These are phyloP conservation scores for Leptopterna dolabrata DNA, from an alignment of 2,888 invertebrate species.

Conservation along the genomic window DNA sequence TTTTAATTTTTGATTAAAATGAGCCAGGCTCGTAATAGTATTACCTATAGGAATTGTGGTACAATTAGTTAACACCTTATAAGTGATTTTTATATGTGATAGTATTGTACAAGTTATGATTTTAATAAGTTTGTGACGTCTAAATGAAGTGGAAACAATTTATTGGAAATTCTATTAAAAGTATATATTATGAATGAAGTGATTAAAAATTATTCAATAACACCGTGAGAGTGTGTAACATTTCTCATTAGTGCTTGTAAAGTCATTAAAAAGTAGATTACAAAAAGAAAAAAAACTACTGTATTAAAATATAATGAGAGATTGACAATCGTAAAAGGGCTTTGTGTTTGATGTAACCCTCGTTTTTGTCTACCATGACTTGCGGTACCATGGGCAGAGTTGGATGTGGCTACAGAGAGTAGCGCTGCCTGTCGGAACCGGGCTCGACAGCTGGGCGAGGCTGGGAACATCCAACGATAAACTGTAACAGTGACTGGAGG, in stretches of 20 bases:
- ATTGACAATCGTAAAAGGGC: constrained; percentile 41
- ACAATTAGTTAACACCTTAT: constrained; percentile 51
- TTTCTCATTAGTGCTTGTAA: constrained; percentile 48
- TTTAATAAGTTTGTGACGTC: constrained; percentile 9
- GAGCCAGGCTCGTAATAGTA: constrained; percentile 45
- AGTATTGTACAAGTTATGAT: constrained; percentile 44
- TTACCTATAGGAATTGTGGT: constrained; percentile 46
- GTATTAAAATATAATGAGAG: constrained; percentile 32
- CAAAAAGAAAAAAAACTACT: constrained; percentile 12
- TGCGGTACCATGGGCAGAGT: too few relatives aligned
- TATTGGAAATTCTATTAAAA: constrained; percentile 7
- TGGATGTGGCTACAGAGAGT: too few relatives aligned
- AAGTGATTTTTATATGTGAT: constrained; percentile 56
- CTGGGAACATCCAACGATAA: too few relatives aligned
- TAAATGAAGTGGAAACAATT: background rate
- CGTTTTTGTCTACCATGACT: too few relatives aligned
- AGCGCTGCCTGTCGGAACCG: too few relatives aligned
- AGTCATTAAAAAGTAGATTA: constrained; percentile 42
- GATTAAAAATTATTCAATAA: constrained; percentile 37
- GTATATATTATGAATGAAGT: constrained; percentile 37
- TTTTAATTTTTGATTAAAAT: constrained; percentile 30
- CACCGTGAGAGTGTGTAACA: constrained; percentile 39
- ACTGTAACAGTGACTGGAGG: too few relatives aligned
- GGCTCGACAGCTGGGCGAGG: too few relatives aligned
- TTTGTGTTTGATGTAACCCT: background rate